Evolutionary conservation across 1,140 invertebrate genomes (phyloP), one percentile per base, ranked within the genome.

Genomic region (Bombus waltoni): DNA sequence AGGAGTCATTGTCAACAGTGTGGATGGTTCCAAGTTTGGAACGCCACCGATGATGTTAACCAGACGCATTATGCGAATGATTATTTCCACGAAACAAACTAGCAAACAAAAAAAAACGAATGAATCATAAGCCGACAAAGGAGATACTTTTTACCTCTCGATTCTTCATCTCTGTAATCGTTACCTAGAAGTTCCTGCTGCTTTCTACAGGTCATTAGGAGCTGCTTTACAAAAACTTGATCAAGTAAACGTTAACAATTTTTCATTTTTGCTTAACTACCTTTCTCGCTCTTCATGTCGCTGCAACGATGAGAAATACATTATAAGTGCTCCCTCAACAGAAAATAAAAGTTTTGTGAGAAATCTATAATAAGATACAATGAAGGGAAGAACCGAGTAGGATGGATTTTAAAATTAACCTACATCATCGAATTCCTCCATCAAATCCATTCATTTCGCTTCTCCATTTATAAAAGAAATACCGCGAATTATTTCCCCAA

Each of bases 11-110:
- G 76, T 79, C 75, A 59, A 71, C 65, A 25, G 4, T n/a, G 9
- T 13, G 18, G 6, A 28, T 35, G 25, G 42, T 32, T 38, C 68
- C 75, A 84, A 72, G 38, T 80, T 84, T 40, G 76, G 75, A 38
- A 10, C 11, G 74, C 82, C 70, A 83, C 47, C 38, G 35, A 9
- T 40, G 13, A 22, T 57, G 77, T 85, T 85, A 85, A 85, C 76
- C 38, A 85, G 83, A 28, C 13, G 11, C 53, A 10, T 53, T 44
- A 25, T 28, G 28, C 40, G 57, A 80, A 85, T 44, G 53, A 79
- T 80, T 38, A 72, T 80, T 85, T 72, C 68, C 57, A 72, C 3
- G 42, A 53, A 80, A 10, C 32, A 22, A n/a, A 35, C 8, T 18
- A 35, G 6, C 13, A 35, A 28, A 13, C 3, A 28, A 79, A 25